Evolutionary conservation across 2,888 invertebrate genomes (phyloP), one percentile per base, ranked within the genome.

Genomic region (Macrosiphum euphorbiae): DNA sequence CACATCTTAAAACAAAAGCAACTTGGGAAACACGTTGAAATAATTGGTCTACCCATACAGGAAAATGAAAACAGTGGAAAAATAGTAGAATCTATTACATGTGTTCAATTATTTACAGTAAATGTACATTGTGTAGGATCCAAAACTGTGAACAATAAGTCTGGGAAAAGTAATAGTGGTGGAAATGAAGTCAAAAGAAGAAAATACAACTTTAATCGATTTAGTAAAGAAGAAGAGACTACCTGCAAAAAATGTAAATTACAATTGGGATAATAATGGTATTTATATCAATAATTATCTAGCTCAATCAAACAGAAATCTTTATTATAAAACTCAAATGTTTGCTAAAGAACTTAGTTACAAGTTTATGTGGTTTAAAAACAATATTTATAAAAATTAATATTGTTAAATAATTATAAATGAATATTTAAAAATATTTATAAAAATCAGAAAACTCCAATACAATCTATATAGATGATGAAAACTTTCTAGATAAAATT

Each of bases 161-260:
- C 88, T 55, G 41, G 88, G 7, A 88, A 88, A n/a, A n/a, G n/a
- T n/a, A 41, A 88, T 88, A 55, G 55, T 88, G 7, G 88, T 58
- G 11, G 55, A 28, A 35, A 8, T 88, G 35, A 52, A 55, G 35
- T 35, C 88, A 35, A 88, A 55, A 55, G 3, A 88, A 55, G 55
- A 55, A 13, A 58, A 88, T 35, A 4, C 28, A 88, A 20, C 11
- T 13, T 35, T 88, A 28, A 88, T 58, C 4, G 41, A 55, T 55
- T 55, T 55, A n/a, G 35, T 35, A 16, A 88, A 58, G 35, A 88
- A 55, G 35, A 88, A 52, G 58, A 55, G 35, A 88, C 20, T 58
- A 55, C 20, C 88, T 10, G 55, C 35, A 1, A 55, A 55, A 4
- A n/a, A 55, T n/a, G 20, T 88, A 16, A 88, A 88, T 58, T 41